A percentile compares a stretch with the other conserved stretches of the same genome.
phyloP scores from a whole-genome alignment of 2,888 invertebrate genomes.

The Cantharis lateralis region DNA sequence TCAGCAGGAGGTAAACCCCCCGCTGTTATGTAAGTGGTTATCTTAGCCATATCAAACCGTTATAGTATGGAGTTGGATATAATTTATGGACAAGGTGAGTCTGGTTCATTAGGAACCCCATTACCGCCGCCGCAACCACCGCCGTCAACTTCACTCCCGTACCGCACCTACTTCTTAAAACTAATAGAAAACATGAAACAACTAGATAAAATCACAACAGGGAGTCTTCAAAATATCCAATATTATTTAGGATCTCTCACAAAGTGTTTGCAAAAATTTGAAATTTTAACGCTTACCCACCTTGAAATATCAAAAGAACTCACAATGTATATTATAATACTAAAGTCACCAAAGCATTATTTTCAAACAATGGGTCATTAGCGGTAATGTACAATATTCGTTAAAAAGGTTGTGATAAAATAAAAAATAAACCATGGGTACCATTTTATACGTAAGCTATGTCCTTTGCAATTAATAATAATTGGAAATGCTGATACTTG shows the following conservation, averaged over 20 bases:
- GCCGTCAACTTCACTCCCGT: conserved; percentile 33
- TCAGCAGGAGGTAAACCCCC: conserved; percentile 54
- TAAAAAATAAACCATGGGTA: not conserved
- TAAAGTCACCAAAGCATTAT: not conserved
- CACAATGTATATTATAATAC: not conserved
- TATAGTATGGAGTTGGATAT: conserved; percentile 57
- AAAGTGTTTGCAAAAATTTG: conserved; percentile 5
- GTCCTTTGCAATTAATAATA: not conserved
- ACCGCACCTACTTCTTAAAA: conserved; percentile 19
- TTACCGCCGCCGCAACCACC: conserved; percentile 44
- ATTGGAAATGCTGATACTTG: not conserved
- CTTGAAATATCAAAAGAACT: not conserved
- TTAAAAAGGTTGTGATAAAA: not conserved
- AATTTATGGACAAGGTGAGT: conserved; percentile 59
- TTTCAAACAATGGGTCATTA: not conserved
- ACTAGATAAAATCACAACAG: conserved; percentile 7
- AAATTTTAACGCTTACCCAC: not conserved
- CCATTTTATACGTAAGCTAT: not conserved
- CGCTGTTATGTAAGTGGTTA: conserved; percentile 56
- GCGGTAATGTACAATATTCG: not conserved
- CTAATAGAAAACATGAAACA: conserved; percentile 25
- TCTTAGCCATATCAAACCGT: conserved; percentile 58
- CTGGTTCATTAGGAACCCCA: conserved; percentile 56
- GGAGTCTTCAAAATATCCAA: conserved; percentile 7
- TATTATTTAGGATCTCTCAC: conserved; percentile 5